A percentile compares a stretch with the other conserved stretches of the same genome.
phyloP scores from a whole-genome alignment of 2,888 invertebrate genomes.

The Zaprionus obscuricornis region DNA sequence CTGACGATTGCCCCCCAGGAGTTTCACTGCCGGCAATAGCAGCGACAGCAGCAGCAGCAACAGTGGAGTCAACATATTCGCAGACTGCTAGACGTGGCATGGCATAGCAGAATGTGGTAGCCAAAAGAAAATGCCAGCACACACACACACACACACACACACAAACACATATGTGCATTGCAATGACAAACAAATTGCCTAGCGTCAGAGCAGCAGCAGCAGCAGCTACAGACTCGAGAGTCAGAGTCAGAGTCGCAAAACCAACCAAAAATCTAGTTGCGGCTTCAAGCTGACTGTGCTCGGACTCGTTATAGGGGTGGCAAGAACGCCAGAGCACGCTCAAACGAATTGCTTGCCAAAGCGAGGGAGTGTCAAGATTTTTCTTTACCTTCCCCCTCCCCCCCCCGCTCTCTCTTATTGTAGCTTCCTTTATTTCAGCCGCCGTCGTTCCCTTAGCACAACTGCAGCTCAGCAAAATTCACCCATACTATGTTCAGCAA shows the following conservation, averaged over 20 bases:
- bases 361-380: constrained; percentile 40
- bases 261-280: constrained; percentile 75
- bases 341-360: constrained; percentile 69
- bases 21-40: no score
- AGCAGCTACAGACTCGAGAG: no score
- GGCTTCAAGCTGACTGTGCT: constrained; percentile 46
- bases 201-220: constrained; percentile 45
- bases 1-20: constrained; percentile 37
- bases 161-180: no score
- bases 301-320: constrained; percentile 34
- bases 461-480: no score
- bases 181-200: constrained; percentile 75
- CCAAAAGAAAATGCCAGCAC: constrained; percentile 54
- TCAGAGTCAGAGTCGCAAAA: no score
- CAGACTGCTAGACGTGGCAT: no score
- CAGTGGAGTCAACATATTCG: neutral
- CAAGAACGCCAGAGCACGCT: constrained; percentile 33
- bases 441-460: no score
- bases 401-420: neutral
- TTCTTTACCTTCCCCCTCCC: no score
- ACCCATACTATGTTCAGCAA: constrained; percentile 4
- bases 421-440: no score
- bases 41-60: neutral
- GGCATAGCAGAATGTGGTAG: constrained; percentile 49
- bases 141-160: constrained; percentile 10